These are phyloP conservation scores for Tetramorium parvispinum DNA, from an alignment of 1,140 invertebrate genomes.

Conservation along the genomic window DNA sequence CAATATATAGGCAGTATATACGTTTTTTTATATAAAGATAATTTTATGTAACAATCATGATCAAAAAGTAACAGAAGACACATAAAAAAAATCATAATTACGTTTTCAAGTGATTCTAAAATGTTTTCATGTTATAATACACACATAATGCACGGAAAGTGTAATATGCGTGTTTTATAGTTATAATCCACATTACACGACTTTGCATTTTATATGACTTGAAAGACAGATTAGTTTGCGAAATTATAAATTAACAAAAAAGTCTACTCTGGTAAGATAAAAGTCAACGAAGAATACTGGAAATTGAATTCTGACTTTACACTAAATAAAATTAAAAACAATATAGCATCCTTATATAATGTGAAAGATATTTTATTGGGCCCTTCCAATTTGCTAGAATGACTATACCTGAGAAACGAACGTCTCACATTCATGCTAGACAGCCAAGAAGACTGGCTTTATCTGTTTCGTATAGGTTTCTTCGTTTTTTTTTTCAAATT, in stretches of 20 bases:
- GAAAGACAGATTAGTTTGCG: constrained; percentile 36
- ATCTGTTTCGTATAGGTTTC: constrained; percentile 3
- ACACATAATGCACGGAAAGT: constrained; percentile 7
- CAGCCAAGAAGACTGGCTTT: constrained; percentile 53
- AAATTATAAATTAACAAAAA: constrained; percentile 60
- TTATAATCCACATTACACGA: constrained; percentile 27
- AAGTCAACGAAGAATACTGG: constrained; percentile 56
- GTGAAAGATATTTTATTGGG: constrained; percentile 26
- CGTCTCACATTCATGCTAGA: constrained; percentile 56
- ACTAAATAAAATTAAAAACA: constrained; percentile 48
- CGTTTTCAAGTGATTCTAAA: constrained; percentile 1
- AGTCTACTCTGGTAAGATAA: constrained; percentile 27
- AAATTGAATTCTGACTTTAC: constrained; percentile 69
- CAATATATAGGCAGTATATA: not conserved
- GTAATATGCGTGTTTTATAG: not conserved
- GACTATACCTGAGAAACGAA: constrained; percentile 65
- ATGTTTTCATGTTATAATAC: not conserved
- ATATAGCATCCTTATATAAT: constrained; percentile 43
- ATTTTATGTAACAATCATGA: constrained; percentile 41
- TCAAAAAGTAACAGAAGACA: constrained; percentile 6
- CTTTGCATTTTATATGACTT: constrained; percentile 15
- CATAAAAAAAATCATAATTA: constrained; percentile 16
- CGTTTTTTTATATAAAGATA: not conserved
- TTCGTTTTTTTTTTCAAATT: constrained; percentile 30
- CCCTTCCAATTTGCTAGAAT: constrained; percentile 53